phyloP scores from a whole-genome alignment of 2,888 invertebrate genomes.

The Brenthis daphne region DNA sequence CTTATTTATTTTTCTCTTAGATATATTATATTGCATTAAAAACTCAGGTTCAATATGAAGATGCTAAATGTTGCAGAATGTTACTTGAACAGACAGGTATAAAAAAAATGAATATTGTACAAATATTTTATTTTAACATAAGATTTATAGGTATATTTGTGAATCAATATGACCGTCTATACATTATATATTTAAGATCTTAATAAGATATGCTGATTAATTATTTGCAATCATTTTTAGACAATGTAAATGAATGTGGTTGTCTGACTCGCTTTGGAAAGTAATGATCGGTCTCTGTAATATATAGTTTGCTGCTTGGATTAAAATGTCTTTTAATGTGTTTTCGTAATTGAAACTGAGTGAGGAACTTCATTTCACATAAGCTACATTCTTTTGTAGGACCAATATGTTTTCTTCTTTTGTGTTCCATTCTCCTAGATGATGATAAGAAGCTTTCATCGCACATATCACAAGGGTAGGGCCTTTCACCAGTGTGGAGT shows the following conservation, averaged over 20 bases:
- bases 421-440: constrained; percentile 66
- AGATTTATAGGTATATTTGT: no score
- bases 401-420: constrained; percentile 61
- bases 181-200: no score
- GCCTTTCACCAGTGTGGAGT: constrained; percentile 70
- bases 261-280: constrained; percentile 13
- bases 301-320: constrained; percentile 65
- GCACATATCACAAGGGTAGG: constrained; percentile 67
- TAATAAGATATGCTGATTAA: not conserved
- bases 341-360: constrained; percentile 53
- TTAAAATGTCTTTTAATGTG: constrained; percentile 64
- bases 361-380: constrained; percentile 63
- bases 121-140: no score
- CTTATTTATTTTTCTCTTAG: no score
- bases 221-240: not conserved
- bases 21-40: no score
- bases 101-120: no score
- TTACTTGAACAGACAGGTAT: no score
- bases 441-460: constrained; percentile 66
- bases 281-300: constrained; percentile 23
- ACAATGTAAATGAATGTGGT: constrained; percentile 6
- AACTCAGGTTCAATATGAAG: no score
- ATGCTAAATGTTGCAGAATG: no score
- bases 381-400: constrained; percentile 61
- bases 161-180: no score